These are phyloP conservation scores for Prionace glauca DNA, from an alignment of 2,797 vertebrate genomes.

Conservation along the genomic window DNA sequence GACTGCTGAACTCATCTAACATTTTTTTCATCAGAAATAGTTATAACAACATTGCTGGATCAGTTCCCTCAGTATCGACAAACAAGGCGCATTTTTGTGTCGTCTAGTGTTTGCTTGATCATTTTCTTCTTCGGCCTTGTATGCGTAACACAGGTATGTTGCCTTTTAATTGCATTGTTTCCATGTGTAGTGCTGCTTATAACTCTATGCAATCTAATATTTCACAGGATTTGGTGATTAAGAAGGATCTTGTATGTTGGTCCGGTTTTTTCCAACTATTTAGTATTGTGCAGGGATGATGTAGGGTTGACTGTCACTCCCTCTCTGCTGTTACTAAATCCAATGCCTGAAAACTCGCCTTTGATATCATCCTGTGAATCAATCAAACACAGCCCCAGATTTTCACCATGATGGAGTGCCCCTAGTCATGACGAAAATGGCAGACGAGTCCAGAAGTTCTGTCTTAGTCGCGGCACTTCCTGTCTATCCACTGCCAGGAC, in stretches of 20 bases:
- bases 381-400: background rate
- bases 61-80: constrained; percentile 65
- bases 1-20: background rate
- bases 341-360: background rate
- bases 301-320: background rate
- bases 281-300: background rate
- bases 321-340: background rate
- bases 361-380: too few relatives aligned
- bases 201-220: background rate
- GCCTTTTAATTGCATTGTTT: background rate
- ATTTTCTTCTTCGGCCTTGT: constrained; percentile 77
- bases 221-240: background rate
- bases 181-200: background rate
- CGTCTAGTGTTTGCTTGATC: constrained; percentile 56
- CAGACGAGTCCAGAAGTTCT: too few relatives aligned
- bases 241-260: background rate
- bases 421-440: too few relatives aligned
- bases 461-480: too few relatives aligned
- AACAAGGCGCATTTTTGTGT: constrained; percentile 62
- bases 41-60: constrained; percentile 78
- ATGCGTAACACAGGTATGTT: constrained; percentile 77
- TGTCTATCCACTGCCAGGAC: too few relatives aligned
- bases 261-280: background rate
- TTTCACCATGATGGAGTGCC: too few relatives aligned
- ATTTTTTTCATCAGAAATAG: constrained; percentile 65